phyloP scores from a whole-genome alignment of 2,888 invertebrate species.

The Parthenolecanium corni region DNA sequence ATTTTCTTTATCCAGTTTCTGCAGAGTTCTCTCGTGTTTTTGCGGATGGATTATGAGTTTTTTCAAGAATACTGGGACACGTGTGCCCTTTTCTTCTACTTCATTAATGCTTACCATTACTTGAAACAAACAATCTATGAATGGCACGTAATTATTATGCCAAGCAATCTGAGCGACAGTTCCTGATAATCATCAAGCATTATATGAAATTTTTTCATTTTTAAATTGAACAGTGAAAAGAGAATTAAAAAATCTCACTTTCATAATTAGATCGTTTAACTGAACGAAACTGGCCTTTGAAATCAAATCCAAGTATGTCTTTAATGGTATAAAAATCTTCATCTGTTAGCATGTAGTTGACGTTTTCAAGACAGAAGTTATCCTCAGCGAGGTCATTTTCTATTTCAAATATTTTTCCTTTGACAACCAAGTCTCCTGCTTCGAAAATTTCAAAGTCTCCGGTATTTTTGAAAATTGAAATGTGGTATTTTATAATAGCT shows the following conservation, averaged over 20 bases:
- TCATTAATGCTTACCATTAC: neutral
- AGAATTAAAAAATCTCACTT: too few relatives aligned
- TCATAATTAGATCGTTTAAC: too few relatives aligned
- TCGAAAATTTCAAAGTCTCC: constrained; percentile 85
- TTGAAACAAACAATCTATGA: neutral
- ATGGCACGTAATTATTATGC: constrained; percentile 1
- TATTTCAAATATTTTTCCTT: constrained; percentile 58
- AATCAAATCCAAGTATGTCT: too few relatives aligned
- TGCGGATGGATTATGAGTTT: neutral
- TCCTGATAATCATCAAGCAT: too few relatives aligned
- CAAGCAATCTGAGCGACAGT: neutral
- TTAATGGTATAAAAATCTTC: too few relatives aligned
- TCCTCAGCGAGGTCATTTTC: constrained; percentile 41
- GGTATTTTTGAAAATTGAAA: constrained; percentile 69
- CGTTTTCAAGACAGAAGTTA: too few relatives aligned
- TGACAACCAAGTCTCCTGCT: constrained; percentile 67
- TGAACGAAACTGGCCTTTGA: too few relatives aligned
- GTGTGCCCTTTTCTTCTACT: too few relatives aligned
- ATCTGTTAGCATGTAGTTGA: too few relatives aligned
- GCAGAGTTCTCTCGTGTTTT: neutral
- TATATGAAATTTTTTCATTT: too few relatives aligned
- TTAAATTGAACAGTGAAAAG: too few relatives aligned
- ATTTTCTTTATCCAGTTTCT: neutral
- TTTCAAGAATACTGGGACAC: neutral
- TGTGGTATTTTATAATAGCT: constrained; percentile 57